phyloP scores from a whole-genome alignment of 2,797 vertebrate genomes.

The Acipenser oxyrinchus region DNA sequence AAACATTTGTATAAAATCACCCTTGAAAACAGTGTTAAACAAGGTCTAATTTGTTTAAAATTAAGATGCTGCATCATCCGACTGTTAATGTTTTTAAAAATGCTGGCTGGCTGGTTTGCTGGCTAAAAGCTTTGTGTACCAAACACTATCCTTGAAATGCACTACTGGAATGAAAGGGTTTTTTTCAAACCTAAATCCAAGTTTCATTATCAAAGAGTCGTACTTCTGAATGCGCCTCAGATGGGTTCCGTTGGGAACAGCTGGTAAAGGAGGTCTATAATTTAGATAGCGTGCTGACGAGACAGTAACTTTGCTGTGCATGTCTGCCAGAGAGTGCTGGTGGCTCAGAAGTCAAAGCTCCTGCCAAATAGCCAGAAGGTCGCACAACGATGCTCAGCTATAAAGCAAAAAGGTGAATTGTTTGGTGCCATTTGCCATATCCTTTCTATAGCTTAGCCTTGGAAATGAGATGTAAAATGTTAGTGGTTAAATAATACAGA shows the following conservation, averaged over 20 bases:
- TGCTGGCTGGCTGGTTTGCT: constrained; percentile 44
- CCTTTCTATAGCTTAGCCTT: too few species aligned
- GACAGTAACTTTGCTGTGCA: too few species aligned
- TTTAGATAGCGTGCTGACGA: background rate
- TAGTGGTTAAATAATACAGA: too few species aligned
- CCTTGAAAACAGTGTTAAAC: constrained; percentile 76
- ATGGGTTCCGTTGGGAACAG: constrained; percentile 2
- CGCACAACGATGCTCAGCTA: too few species aligned
- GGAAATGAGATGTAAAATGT: too few species aligned
- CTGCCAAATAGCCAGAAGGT: too few species aligned
- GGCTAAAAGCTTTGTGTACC: background rate
- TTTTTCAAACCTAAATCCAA: constrained; percentile 31
- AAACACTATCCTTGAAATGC: too few species aligned
- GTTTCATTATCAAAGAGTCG: background rate
- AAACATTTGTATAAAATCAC: constrained; percentile 76
- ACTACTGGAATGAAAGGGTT: constrained; percentile 36
- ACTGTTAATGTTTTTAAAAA: constrained; percentile 56
- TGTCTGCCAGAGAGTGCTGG: too few species aligned
- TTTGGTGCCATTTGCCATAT: too few species aligned
- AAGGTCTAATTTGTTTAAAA: constrained; percentile 78
- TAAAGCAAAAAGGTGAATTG: too few species aligned
- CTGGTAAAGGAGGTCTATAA: background rate
- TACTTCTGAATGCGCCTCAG: background rate
- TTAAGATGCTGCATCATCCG: constrained; percentile 74
- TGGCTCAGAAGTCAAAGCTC: too few species aligned